Evolutionary conservation across 2,113 vertebrate genomes (phyloP).

Genomic region (Grantiella picta): DNA sequence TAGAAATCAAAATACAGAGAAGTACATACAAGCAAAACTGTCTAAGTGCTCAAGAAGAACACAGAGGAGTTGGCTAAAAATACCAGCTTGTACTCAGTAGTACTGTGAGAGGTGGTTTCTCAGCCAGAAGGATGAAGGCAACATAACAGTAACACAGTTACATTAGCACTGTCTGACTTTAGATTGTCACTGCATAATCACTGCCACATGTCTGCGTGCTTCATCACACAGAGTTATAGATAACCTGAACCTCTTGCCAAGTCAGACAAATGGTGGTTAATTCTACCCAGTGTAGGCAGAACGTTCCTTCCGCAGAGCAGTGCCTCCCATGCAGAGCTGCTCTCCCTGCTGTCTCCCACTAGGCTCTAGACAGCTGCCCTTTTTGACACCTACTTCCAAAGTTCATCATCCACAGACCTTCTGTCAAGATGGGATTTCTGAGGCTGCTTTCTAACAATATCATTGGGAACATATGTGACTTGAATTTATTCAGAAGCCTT

Average conservation of each 20-base stretch:
- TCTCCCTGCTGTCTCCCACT: slow-evolving; percentile 23
- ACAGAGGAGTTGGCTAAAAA: slow-evolving; percentile 33
- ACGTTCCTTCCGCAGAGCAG: neutral
- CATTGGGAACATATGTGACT: neutral
- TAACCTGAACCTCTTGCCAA: slow-evolving; percentile 6
- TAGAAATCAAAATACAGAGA: neutral
- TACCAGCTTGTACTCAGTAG: slow-evolving; percentile 12
- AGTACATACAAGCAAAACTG: neutral
- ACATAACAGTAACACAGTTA: slow-evolving; percentile 34
- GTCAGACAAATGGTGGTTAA: neutral
- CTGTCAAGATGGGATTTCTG: neutral
- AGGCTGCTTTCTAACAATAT: neutral
- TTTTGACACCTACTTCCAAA: slow-evolving; percentile 12
- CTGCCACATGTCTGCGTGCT: neutral
- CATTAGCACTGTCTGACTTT: slow-evolving; percentile 32
- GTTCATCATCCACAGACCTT: neutral
- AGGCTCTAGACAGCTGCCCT: neutral
- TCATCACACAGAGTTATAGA: slow-evolving; percentile 19
- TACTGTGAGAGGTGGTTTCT: slow-evolving; percentile 34
- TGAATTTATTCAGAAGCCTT: neutral
- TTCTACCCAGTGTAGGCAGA: neutral
- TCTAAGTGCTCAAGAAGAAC: neutral
- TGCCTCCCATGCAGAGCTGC: neutral
- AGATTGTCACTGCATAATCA: slow-evolving; percentile 36
- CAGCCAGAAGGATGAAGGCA: slow-evolving; percentile 44